Conservation (phyloP, 2,888 invertebrate species). For the Pyrrhosoma nymphula region DNA sequence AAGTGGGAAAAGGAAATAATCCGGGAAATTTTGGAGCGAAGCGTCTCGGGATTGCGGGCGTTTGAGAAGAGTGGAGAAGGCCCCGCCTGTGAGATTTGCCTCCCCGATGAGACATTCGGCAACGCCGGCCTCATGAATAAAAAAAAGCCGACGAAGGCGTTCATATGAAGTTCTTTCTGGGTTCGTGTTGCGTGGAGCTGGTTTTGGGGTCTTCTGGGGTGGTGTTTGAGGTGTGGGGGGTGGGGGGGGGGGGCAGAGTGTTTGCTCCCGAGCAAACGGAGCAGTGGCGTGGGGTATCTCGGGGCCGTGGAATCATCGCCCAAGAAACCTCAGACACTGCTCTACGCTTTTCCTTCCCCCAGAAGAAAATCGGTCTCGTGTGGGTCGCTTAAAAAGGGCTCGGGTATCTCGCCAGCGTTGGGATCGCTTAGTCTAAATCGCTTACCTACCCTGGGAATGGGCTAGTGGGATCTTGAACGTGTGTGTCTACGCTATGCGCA, state of each 20-base stretch:
- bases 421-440: background rate
- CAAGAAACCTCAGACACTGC: background rate
- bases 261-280: background rate
- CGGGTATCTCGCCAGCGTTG: background rate
- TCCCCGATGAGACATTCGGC: constrained; percentile 36
- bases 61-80: background rate
- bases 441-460: background rate
- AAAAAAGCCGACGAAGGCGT: constrained; percentile 33
- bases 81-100: background rate
- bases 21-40: background rate
- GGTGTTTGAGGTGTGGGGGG: background rate
- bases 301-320: background rate
- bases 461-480: background rate
- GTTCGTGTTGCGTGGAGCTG: background rate
- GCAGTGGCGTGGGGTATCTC: background rate
- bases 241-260: background rate
- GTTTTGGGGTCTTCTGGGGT: too few relatives aligned
- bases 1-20: background rate
- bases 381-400: background rate
- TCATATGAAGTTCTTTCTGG: background rate
- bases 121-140: constrained; percentile 39
- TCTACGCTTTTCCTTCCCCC: background rate
- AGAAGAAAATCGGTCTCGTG: background rate
- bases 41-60: background rate
- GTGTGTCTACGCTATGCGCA: background rate